Base-by-base conservation (phyloP, 2,888 invertebrate genomes). In the Agrenia bidenticulata region DNA sequence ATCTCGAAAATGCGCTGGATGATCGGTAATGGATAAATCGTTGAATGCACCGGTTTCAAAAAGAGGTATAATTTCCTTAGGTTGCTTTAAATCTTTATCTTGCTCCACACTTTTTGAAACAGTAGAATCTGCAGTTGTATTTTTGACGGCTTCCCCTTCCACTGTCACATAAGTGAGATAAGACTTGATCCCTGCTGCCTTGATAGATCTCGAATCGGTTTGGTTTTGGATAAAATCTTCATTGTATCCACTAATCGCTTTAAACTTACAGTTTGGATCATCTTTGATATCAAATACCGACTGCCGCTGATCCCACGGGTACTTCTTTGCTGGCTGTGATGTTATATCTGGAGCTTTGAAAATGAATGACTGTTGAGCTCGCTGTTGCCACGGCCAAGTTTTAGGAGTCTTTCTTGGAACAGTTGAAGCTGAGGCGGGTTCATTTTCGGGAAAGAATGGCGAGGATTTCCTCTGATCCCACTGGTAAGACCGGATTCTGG, bases 311-410 rank as follows among this genome's bases (percentile, higher is more conserved):
- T 62, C 42, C 62, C 62, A 62, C 4, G 56, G 49, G 50, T 62
- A 62, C 15, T 41, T 32, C 5, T 23, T 42, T 1, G 15, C 19
- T 23, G 42, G 54, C 2, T 19, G 7, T 5, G 23, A 17, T 27
- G 41, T 32, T 9, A 15, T 39, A 9, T 13, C 37, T 15, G 21
- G 37, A 5, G 42, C 9, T 32, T 26, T 15, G 19, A 62, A 62
- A 15, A 62, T 56, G 2, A 45, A 26, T 15, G 62, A 62, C 17
- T 55, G 19, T 17, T 24, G 26, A 15, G 62, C 62, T 23, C 45
- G 37, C 11, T 42, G 17, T 56, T 62, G 62, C 62, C 62, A 62
- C 1, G 62, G 62, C 62, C 62, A 62, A 21, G 21, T 19, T 23
- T 49, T 62, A 21, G 5, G 55, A 55, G 17, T 11, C 2, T 32